phyloP scores from a whole-genome alignment of 2,888 invertebrate species.

The Gymnosoma rotundatum region DNA sequence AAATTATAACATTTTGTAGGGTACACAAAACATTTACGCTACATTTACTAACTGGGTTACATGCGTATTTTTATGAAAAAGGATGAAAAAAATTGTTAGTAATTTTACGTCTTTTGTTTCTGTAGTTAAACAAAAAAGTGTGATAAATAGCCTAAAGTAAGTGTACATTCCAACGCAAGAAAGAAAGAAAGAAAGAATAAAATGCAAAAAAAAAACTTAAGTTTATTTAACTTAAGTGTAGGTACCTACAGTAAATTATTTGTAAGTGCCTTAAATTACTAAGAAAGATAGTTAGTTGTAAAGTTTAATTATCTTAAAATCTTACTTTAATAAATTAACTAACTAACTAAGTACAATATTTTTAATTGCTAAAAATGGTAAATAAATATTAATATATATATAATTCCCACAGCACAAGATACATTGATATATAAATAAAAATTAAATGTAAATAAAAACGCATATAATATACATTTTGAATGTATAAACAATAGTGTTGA shows the following conservation, averaged over 20 bases:
- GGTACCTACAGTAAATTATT: slow-evolving; percentile 11
- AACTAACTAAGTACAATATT: slow-evolving; percentile 22
- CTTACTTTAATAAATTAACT: no score
- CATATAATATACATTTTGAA: no score
- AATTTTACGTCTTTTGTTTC: slow-evolving; percentile 59
- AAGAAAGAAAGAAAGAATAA: slow-evolving; percentile 12
- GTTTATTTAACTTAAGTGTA: slow-evolving; percentile 34
- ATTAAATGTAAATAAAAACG: no score
- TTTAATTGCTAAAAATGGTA: slow-evolving; percentile 51
- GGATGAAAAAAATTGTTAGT: background rate
- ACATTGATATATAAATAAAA: no score
- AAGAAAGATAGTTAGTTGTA: background rate
- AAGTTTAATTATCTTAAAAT: no score
- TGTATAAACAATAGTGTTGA: no score
- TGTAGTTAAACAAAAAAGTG: slow-evolving; percentile 59
- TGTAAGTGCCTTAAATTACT: slow-evolving; percentile 32
- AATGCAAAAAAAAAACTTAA: slow-evolving; percentile 28
- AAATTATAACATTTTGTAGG: slow-evolving; percentile 49
- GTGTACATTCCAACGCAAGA: slow-evolving; percentile 45
- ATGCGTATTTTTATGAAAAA: slow-evolving; percentile 61
- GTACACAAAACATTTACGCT: slow-evolving; percentile 65
- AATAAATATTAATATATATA: slow-evolving; percentile 10
- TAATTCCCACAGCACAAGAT: no score
- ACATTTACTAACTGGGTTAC: slow-evolving; percentile 68
- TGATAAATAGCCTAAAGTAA: slow-evolving; percentile 71